phyloP scores from a whole-genome alignment of 1,140 invertebrate genomes.

The Leptoteleia sp. region DNA sequence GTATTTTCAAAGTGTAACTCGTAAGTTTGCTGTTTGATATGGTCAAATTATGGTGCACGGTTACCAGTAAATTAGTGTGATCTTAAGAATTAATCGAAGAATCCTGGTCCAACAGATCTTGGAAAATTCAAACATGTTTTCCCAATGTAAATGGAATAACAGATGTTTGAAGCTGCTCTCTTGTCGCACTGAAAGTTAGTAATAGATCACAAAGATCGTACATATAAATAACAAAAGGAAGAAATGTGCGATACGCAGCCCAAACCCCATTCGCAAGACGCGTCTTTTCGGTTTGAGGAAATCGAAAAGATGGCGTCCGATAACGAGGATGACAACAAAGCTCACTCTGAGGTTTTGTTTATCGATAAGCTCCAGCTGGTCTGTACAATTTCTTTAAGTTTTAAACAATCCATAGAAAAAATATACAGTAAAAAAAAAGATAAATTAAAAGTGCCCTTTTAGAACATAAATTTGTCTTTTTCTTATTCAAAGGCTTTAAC shows the following conservation, averaged over 20 bases:
- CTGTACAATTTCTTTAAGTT: conserved; percentile 22
- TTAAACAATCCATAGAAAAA: background rate
- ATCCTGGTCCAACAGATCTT: background rate
- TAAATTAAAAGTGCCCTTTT: no score
- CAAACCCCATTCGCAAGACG: conserved; percentile 43
- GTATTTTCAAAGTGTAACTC: no score
- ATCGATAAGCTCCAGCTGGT: conserved; percentile 71
- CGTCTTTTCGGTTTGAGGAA: conserved; percentile 71
- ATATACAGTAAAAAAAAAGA: no score
- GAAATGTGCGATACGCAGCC: conserved; percentile 44
- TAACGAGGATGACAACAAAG: conserved; percentile 65
- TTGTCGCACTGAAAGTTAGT: conserved; percentile 61
- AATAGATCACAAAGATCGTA: conserved; percentile 48
- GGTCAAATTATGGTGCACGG: no score
- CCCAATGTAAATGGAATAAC: conserved; percentile 68
- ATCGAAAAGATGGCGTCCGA: conserved; percentile 75
- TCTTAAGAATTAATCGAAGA: no score
- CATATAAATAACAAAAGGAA: conserved; percentile 58
- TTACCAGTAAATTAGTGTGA: no score
- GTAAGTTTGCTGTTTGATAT: no score
- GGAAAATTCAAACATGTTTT: conserved; percentile 25
- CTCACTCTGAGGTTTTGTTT: conserved; percentile 42
- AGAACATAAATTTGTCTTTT: no score
- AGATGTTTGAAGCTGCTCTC: conserved; percentile 66
- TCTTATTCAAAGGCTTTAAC: conserved; percentile 68